Evolutionary conservation across 2,113 vertebrate species (phyloP), one percentile per base, ranked within the genome.

Genomic region (Mastomys coucha): DNA sequence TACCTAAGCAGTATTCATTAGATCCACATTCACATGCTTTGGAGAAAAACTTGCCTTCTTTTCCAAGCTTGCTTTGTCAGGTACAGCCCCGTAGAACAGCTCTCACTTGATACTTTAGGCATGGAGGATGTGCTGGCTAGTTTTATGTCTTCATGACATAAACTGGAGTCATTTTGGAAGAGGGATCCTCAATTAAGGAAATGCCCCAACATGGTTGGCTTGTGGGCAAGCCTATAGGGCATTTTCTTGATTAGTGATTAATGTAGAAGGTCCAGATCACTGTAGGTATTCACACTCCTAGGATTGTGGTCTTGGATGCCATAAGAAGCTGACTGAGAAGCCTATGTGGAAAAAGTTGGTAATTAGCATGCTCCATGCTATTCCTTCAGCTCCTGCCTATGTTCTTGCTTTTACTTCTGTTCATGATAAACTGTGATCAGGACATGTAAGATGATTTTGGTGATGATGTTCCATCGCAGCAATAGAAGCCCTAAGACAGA

Each of bases 11-110:
- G 24, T 73, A 12, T n/a, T 85, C 26, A 86, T 75, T 85, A 9
- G 16, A 81, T 2, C 3, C 10, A 56, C 14, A 91, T 53, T 88
- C 7, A 91, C 33, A 77, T 16, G 45, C 42, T 91, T 80, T 96
- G 56, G 87, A 97, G 53, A 70, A 89, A 42, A 89, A 58, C 2
- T 5, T 84, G 53, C 60, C 24, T 87, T n/a, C 94, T 82, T 86
- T 91, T 56, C 81, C 31, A 65, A 84, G 75, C 4, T 51, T n/a
- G 19, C 65, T 67, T 42, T 69, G 84, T 17, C 39, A 14, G 67
- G 24, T 45, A 69, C 1, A 49, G 31, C 1, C 2, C 12, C 56
- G 24, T 67, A 53, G 24, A 60, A 73, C 0, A 95, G 60, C 69
- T 39, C 11, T 56, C 13, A 14, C 11, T 14, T 81, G n/a, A 72